Evolutionary conservation across 2,113 vertebrate genomes (phyloP).

Genomic region (Excalfactoria chinensis): DNA sequence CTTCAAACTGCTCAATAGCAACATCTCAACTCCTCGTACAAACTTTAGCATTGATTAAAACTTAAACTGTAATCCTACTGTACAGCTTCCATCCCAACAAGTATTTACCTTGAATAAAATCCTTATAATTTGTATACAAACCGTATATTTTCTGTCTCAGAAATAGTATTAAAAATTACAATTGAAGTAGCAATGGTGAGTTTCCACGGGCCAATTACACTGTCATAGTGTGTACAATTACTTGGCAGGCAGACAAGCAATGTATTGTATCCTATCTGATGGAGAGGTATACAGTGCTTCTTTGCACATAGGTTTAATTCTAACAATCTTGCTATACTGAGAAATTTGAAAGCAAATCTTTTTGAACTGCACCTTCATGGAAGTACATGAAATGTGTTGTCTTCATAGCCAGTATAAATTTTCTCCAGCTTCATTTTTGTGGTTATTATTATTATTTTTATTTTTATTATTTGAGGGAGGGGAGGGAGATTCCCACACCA

Average conservation of each 20-base stretch:
- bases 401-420: neutral
- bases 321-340: neutral
- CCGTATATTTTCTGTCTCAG: neutral
- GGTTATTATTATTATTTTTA: too few species aligned
- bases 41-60: neutral
- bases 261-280: rapidly evolving
- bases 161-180: neutral
- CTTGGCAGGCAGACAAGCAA: neutral
- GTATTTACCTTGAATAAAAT: neutral
- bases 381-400: neutral
- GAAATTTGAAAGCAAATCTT: neutral
- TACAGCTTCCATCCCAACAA: neutral
- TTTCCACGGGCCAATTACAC: neutral
- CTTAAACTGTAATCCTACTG: neutral
- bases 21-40: neutral
- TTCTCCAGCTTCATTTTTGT: neutral
- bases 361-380: neutral
- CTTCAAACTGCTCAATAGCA: neutral
- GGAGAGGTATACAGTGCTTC: rapidly evolving
- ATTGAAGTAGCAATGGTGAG: neutral
- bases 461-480: too few species aligned
- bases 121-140: neutral
- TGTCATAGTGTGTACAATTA: rapidly evolving
- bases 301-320: neutral
- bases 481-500: neutral